phyloP scores from a whole-genome alignment of 2,113 vertebrate species.

The Carassius carassius region DNA sequence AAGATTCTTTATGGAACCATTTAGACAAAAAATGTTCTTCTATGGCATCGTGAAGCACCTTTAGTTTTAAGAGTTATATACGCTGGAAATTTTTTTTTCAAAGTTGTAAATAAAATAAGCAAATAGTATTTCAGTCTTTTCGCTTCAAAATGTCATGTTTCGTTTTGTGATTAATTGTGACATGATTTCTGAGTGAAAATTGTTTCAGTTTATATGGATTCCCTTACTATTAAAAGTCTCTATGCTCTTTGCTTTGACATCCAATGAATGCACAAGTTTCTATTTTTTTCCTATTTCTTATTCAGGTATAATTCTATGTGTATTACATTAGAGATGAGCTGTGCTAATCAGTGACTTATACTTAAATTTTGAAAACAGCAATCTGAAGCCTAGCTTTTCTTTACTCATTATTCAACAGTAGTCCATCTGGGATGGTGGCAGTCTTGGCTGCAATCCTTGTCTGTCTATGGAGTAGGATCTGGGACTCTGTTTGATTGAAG shows the following conservation, averaged over 20 bases:
- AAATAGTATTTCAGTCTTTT: too few relatives aligned
- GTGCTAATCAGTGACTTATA: slow-evolving; percentile 52
- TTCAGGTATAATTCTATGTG: slow-evolving; percentile 12
- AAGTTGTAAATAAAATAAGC: too few relatives aligned
- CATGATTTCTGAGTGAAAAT: too few relatives aligned
- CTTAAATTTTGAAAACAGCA: slow-evolving; percentile 61
- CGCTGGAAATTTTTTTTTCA: too few relatives aligned
- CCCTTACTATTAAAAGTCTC: background rate
- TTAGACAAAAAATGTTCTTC: too few relatives aligned
- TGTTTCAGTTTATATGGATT: too few relatives aligned
- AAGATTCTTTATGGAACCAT: too few relatives aligned
- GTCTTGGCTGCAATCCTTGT: slow-evolving; percentile 77
- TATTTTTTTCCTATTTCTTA: background rate
- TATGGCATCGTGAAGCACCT: too few relatives aligned
- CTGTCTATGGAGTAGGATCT: slow-evolving; percentile 73
- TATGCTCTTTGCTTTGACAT: background rate
- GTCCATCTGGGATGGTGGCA: slow-evolving; percentile 79
- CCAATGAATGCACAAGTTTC: too few relatives aligned
- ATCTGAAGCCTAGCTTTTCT: slow-evolving; percentile 70
- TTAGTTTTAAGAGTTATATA: too few relatives aligned
- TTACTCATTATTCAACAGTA: slow-evolving; percentile 75
- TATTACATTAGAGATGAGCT: slow-evolving; percentile 53
- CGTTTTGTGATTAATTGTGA: too few relatives aligned
- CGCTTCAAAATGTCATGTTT: too few relatives aligned
- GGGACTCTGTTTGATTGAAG: slow-evolving; percentile 76